phyloP scores from a whole-genome alignment of 30 jellyfish, hydroid and myxozoan genomes.

The Aurelia aurita complex sp. Pacific region DNA sequence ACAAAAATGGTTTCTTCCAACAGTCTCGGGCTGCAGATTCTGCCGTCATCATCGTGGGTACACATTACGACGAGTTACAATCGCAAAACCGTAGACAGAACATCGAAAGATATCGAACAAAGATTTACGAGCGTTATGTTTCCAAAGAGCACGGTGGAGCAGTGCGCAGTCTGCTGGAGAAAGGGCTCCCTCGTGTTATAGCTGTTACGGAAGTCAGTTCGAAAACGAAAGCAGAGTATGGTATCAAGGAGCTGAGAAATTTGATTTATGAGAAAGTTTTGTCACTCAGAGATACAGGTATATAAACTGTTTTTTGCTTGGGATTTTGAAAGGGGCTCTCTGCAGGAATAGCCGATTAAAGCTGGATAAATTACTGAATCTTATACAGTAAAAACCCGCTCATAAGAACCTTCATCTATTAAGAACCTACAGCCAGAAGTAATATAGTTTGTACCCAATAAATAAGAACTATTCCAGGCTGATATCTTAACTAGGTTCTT shows the following conservation, averaged over 20 bases:
- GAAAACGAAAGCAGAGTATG: conserved; percentile 33
- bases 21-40: conserved; percentile 93
- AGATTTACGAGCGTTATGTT: conserved; percentile 64
- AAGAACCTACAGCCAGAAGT: no score
- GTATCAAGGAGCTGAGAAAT: conserved; percentile 68
- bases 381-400: no score
- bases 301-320: not conserved
- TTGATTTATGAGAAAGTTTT: conserved; percentile 80
- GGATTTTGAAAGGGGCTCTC: no score
- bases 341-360: no score
- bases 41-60: conserved; percentile 89
- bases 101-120: conserved; percentile 41
- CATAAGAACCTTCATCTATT: no score
- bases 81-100: conserved; percentile 10
- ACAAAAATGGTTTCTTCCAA: not conserved
- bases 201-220: conserved; percentile 88
- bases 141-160: conserved; percentile 78
- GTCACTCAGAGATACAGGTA: conserved; percentile 55
- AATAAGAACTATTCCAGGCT: no score
- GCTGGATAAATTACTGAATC: no score
- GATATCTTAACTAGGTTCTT: no score
- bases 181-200: conserved; percentile 88
- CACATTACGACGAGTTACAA: conserved; percentile 78
- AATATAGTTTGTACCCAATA: no score
- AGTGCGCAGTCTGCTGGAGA: conserved; percentile 31